Evolutionary conservation across 1,140 invertebrate species (phyloP).

Genomic region (Lepidostoma basale): DNA sequence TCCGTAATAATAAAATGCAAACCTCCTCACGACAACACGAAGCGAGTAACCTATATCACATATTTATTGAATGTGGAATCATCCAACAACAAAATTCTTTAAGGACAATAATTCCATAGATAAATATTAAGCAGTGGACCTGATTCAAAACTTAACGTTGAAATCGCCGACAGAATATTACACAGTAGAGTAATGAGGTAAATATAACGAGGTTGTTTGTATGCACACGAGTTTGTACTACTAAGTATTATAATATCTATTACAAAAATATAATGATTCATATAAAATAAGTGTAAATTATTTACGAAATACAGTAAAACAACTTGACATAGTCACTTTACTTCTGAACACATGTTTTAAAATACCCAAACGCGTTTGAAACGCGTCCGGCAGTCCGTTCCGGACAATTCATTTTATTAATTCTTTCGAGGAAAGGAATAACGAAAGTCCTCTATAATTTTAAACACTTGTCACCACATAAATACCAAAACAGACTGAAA

Average conservation of each 20-base stretch:
- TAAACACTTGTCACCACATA: conserved; percentile 2
- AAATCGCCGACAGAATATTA: conserved; percentile 3
- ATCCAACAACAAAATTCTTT: neutral
- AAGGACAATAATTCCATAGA: neutral
- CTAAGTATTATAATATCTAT: conserved; percentile 1
- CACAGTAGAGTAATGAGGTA: conserved; percentile 22
- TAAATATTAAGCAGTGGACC: neutral
- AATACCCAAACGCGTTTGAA: neutral
- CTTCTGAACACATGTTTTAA: conserved; percentile 27
- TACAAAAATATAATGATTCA: conserved; percentile 19
- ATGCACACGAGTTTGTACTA: conserved; percentile 11
- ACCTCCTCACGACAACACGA: neutral
- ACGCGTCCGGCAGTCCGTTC: neutral
- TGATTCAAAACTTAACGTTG: conserved; percentile 3
- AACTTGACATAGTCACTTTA: conserved; percentile 23
- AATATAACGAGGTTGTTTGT: conserved; percentile 17
- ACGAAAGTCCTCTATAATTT: neutral
- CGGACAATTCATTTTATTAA: neutral
- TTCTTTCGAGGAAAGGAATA: neutral
- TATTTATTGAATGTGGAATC: conserved; percentile 6
- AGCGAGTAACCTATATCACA: conserved; percentile 6
- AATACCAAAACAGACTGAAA: too few species aligned
- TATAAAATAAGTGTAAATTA: conserved; percentile 12
- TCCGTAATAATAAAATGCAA: too few species aligned
- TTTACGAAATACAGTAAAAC: conserved; percentile 10